These are phyloP conservation scores for Trypoxylus dichotomus DNA, from an alignment of 1,140 invertebrate genomes.

Conservation along the genomic window DNA sequence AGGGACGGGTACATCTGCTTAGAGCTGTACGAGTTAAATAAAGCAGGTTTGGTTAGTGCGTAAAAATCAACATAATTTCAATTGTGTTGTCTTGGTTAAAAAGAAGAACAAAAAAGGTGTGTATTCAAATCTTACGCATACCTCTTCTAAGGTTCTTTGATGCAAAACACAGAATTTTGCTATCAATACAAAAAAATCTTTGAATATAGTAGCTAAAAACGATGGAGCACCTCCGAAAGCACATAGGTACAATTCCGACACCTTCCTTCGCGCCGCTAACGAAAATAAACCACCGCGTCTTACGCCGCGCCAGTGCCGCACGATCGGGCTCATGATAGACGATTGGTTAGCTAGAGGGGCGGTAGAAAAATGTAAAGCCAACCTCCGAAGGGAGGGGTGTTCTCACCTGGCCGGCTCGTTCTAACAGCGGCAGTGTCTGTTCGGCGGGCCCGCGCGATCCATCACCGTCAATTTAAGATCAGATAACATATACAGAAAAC, in stretches of 20 bases:
- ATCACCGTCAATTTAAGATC: slow-evolving; percentile 33
- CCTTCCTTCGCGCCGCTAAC: not conserved
- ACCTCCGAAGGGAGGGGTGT: slow-evolving; percentile 38
- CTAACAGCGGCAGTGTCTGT: slow-evolving; percentile 33
- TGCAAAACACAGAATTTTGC: too few species aligned
- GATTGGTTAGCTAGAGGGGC: slow-evolving; percentile 34
- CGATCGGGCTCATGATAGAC: slow-evolving; percentile 26
- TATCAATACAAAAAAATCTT: too few species aligned
- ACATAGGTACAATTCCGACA: not conserved
- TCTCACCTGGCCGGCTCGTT: slow-evolving; percentile 35
- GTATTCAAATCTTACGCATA: too few species aligned
- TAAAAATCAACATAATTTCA: too few species aligned
- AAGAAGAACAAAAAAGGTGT: too few species aligned
- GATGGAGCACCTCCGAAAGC: not conserved
- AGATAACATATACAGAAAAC: slow-evolving; percentile 16
- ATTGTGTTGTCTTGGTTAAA: too few species aligned
- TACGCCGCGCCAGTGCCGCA: not conserved
- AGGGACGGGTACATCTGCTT: too few species aligned
- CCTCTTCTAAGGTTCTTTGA: too few species aligned
- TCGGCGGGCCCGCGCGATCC: slow-evolving; percentile 31
- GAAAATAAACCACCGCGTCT: slow-evolving; percentile 10
- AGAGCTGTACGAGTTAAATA: too few species aligned
- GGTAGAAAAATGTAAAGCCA: slow-evolving; percentile 35
- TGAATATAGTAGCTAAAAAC: not conserved
- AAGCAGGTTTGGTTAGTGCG: too few species aligned